Evolutionary conservation across 2,797 vertebrate genomes (phyloP), one percentile per base, ranked within the genome.

Genomic region (Girardinus metallicus): DNA sequence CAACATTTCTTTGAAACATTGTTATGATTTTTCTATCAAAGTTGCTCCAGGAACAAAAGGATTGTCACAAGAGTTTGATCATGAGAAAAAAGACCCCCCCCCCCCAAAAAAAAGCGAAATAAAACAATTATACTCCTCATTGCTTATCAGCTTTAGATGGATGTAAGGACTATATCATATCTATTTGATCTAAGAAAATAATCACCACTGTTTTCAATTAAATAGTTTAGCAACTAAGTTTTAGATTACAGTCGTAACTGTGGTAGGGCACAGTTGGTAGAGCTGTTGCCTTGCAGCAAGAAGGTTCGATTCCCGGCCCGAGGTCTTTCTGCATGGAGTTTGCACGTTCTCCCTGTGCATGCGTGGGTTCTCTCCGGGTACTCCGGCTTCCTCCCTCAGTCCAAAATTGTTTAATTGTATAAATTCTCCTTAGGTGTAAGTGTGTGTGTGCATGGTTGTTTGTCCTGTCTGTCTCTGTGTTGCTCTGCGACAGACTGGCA

Each of bases 1-100:
- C 80, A 89, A 76, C 80, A 64, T 64, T 73, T 84, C 57, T 75
- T 72, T 77, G 51, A 41, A 68, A 72, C 39, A 49, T 84, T 66
- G 26, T 62, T 16, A 62, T 7, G 5, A 5, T 34, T 62, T 31
- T 62, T 62, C 15, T 31, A 34, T 62, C 57, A 62, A 62, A 62
- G 57, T 18, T 34, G 57, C 6, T 31, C 29, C 57, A 31, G 29
- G n/a, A 39, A 6, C 0, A 6, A 34, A 39, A 15, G 4, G 66
- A 68, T 41, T 41, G 23, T 26, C 39, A 11, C 4, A 72, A 26
- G 23, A 10, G 74, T 26, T 49, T 57, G 15, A 41, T 29, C 13
- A 10, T 57, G 18, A 74, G 41, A n/a, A 74, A 55, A 23, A 0
- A 74, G 21, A n/a, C n/a, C n/a, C n/a, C n/a, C n/a, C n/a, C n/a